Evolutionary conservation across 2,888 invertebrate genomes (phyloP).

Genomic region (Caenorhabditis angaria): DNA sequence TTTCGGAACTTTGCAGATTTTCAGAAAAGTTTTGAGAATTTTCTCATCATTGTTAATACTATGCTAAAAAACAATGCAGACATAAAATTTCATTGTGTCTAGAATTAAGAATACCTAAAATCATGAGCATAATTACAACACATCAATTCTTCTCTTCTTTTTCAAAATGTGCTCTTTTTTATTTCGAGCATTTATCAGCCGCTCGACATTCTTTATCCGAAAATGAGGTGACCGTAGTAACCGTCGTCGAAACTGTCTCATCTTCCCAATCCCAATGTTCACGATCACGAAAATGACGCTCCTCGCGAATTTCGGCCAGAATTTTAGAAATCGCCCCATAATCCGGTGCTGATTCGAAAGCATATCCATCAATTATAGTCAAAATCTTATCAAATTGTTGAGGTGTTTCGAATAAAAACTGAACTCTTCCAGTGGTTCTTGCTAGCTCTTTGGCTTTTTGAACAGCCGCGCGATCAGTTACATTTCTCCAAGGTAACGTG

Average conservation of each 20-base stretch:
- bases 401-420: conserved; percentile 57
- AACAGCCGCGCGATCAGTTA: conserved; percentile 53
- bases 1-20: too few relatives aligned
- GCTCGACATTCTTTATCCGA: conserved; percentile 45
- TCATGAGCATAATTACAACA: not conserved
- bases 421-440: conserved; percentile 30
- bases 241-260: conserved; percentile 46
- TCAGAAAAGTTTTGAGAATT: too few relatives aligned
- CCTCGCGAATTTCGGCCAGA: conserved; percentile 47
- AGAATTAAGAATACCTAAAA: not conserved
- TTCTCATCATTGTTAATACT: too few relatives aligned
- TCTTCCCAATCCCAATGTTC: conserved; percentile 61
- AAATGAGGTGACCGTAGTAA: conserved; percentile 45
- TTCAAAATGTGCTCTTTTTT: not conserved
- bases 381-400: conserved; percentile 51
- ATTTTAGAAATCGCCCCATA: conserved; percentile 51
- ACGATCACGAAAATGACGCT: conserved; percentile 38
- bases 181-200: not conserved
- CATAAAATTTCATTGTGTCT: not conserved
- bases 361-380: conserved; percentile 52
- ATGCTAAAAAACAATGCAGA: too few relatives aligned
- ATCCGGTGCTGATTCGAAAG: conserved; percentile 55
- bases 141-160: not conserved
- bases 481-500: conserved; percentile 60
- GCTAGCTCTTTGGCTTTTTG: conserved; percentile 49